A percentile compares a stretch with the other conserved stretches of the same genome.
phyloP scores from a whole-genome alignment of 92 coral and sea anemone genomes.

The Meandrina meandrites region DNA sequence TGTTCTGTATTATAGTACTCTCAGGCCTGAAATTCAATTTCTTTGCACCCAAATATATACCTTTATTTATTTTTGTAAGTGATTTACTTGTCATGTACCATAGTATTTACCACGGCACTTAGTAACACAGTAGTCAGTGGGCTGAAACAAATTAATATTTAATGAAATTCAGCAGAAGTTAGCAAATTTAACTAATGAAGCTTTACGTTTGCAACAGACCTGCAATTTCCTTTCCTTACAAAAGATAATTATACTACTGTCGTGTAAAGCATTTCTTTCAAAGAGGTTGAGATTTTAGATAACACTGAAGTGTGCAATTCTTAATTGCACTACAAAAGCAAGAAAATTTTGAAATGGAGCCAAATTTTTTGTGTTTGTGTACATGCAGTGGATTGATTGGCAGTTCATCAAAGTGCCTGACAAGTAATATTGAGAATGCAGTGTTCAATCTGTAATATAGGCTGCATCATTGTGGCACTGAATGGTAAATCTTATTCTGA shows the following conservation, averaged over 20 bases:
- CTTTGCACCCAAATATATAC: not conserved
- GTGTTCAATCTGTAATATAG: no score
- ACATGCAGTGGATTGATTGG: not conserved
- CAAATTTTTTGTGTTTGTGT: not conserved
- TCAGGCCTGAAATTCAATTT: not conserved
- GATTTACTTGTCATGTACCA: not conserved
- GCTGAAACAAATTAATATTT: constrained; percentile 28
- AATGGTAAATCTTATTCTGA: no score
- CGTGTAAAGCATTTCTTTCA: no score
- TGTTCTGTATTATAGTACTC: not conserved
- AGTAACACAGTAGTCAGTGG: constrained; percentile 8
- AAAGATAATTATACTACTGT: no score
- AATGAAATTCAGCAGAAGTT: constrained; percentile 21
- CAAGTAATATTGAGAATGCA: no score
- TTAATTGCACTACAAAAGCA: not conserved
- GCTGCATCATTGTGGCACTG: no score
- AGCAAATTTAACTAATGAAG: not conserved
- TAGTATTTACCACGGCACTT: constrained; percentile 13
- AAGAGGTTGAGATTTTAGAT: not conserved
- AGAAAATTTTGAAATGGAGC: not conserved
- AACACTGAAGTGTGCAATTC: not conserved
- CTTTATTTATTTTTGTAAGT: no score
- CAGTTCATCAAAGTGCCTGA: no score
- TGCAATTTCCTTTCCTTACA: not conserved
- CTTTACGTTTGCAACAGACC: not conserved